A percentile compares a stretch with the other conserved stretches of the same genome.
Conservation (phyloP, 2,113 vertebrate genomes). For the Misgurnus mizolepis region DNA sequence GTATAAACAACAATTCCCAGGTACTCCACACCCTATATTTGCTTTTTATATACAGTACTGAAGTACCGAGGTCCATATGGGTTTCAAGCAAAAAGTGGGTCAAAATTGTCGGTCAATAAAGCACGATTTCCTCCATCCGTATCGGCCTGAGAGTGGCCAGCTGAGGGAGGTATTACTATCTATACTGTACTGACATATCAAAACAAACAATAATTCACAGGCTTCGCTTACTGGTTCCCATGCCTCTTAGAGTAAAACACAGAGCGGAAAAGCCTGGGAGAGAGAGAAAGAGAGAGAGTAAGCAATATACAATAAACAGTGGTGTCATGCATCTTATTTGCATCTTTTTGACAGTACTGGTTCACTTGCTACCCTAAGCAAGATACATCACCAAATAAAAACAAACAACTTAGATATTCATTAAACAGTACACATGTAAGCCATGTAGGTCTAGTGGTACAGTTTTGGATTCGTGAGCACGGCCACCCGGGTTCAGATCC, state of each 20-base stretch:
- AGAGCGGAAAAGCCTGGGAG: conserved; percentile 33
- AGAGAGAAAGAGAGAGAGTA: neutral
- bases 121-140: conserved; percentile 26
- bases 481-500: too few relatives aligned
- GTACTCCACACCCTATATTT: neutral
- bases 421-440: too few relatives aligned
- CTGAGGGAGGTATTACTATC: conserved; percentile 57
- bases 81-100: conserved; percentile 24
- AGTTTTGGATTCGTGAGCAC: too few relatives aligned
- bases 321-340: neutral
- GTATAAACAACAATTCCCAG: conserved; percentile 13
- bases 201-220: conserved; percentile 58
- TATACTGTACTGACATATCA: conserved; percentile 49
- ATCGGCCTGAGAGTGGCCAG: conserved; percentile 21
- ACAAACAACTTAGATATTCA: neutral
- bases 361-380: too few relatives aligned
- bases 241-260: conserved; percentile 28
- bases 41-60: conserved; percentile 11
- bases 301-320: neutral
- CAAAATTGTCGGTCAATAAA: neutral
- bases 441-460: too few relatives aligned
- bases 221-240: conserved; percentile 37
- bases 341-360: too few relatives aligned
- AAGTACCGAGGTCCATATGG: neutral
- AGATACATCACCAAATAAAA: neutral